These are phyloP conservation scores for Cephus rjabovi DNA, from an alignment of 2,888 invertebrate species.

Conservation along the genomic window DNA sequence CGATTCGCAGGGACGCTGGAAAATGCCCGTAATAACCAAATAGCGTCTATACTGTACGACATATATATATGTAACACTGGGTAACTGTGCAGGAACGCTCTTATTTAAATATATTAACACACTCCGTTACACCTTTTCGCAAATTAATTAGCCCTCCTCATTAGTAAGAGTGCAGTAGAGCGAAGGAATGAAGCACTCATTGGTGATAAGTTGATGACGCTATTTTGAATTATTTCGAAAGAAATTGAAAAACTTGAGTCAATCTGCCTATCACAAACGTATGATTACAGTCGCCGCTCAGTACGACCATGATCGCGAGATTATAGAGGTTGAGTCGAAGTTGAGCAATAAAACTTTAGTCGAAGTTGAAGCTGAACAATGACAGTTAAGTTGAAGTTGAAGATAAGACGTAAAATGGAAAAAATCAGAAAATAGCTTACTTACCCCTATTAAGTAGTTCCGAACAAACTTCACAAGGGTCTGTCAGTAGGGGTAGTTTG, in stretches of 20 bases:
- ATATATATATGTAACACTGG: background rate
- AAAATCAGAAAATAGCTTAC: background rate
- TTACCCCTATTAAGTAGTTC: background rate
- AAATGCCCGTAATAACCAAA: background rate
- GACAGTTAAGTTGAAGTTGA: too few relatives aligned
- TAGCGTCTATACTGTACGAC: background rate
- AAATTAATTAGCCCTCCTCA: background rate
- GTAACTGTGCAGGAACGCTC: background rate
- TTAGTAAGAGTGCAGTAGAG: background rate
- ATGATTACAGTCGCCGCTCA: background rate
- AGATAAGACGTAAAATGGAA: background rate
- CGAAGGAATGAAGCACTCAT: background rate
- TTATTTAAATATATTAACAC: background rate
- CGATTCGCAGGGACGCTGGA: background rate
- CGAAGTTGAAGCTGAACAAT: too few relatives aligned
- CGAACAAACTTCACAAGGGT: background rate
- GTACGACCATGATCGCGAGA: background rate
- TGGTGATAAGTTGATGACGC: background rate
- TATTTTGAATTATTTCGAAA: background rate
- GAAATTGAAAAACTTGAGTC: background rate
- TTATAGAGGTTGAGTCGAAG: background rate
- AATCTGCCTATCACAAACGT: background rate
- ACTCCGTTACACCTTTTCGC: background rate
- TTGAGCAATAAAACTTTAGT: too few relatives aligned
- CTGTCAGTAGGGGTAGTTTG: too few relatives aligned